Percentiles rank a stretch among this genome's conserved stretches.
Evolutionary conservation across 1,140 invertebrate species (phyloP).

Genomic region (Plodia interpunctella): DNA sequence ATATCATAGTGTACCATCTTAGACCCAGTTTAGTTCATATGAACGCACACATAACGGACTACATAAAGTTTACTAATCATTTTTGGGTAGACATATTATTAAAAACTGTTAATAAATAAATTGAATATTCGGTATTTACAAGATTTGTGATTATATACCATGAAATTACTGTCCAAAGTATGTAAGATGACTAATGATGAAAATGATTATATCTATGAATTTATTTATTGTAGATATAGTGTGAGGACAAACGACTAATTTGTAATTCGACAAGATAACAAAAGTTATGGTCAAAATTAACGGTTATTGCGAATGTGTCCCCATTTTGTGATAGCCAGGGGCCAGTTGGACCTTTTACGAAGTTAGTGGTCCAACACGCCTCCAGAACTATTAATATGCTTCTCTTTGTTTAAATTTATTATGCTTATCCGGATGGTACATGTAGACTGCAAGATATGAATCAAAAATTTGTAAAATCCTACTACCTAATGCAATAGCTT

Average conservation of each 20-base stretch:
- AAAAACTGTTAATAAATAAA: too few species aligned
- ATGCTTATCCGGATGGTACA: background rate
- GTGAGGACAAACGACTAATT: too few species aligned
- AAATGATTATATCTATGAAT: background rate
- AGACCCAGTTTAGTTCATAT: constrained; percentile 39
- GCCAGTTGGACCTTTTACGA: constrained; percentile 32
- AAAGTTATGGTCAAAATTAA: constrained; percentile 16
- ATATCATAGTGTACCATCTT: constrained; percentile 40
- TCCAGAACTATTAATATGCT: constrained; percentile 7
- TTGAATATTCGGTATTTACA: too few species aligned
- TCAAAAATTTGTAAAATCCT: too few species aligned
- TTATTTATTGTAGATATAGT: too few species aligned
- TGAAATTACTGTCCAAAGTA: too few species aligned
- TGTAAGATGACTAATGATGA: too few species aligned
- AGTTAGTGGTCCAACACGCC: constrained; percentile 24
- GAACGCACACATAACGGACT: constrained; percentile 10
- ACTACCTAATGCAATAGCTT: too few species aligned
- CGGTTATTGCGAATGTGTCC: constrained; percentile 24
- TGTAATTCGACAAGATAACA: constrained; percentile 14
- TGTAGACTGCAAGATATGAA: too few species aligned
- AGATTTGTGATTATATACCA: too few species aligned
- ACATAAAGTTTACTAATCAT: too few species aligned
- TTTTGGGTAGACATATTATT: too few species aligned
- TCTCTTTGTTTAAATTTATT: background rate
- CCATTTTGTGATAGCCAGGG: constrained; percentile 26